Conservation (phyloP, 2,888 invertebrate genomes). For the Andricus curvator region DNA sequence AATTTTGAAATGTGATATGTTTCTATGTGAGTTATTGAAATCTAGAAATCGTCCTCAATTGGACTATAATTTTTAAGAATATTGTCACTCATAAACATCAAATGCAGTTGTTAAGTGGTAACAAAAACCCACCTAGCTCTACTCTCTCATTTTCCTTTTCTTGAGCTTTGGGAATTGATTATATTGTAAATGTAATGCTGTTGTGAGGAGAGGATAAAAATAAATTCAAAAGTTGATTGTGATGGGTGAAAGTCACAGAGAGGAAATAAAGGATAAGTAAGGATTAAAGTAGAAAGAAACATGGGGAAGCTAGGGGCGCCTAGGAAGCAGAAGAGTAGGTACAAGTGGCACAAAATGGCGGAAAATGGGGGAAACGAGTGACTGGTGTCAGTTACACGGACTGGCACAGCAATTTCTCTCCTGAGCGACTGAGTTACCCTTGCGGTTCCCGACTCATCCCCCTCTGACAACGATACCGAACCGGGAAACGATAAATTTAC, state of each 20-base stretch:
- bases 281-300: conserved; percentile 18
- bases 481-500: conserved; percentile 52
- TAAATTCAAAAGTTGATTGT: neutral
- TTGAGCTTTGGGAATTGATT: too few relatives aligned
- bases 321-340: conserved; percentile 50
- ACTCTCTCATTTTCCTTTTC: neutral
- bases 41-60: neutral
- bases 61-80: neutral
- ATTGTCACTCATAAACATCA: too few relatives aligned
- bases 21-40: neutral
- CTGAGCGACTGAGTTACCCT: conserved; percentile 64
- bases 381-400: conserved; percentile 76
- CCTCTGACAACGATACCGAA: conserved; percentile 42
- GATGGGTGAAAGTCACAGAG: neutral
- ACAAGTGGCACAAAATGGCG: conserved; percentile 67
- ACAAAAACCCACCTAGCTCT: neutral
- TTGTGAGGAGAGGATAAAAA: neutral
- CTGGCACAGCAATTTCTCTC: conserved; percentile 69
- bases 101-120: neutral
- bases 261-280: neutral
- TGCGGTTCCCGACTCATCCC: conserved; percentile 63
- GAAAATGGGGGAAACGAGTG: conserved; percentile 68
- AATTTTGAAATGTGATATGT: conserved; percentile 3
- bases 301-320: conserved; percentile 39
- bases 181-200: too few relatives aligned